Evolutionary conservation across 2,113 vertebrate genomes (phyloP), one percentile per base, ranked within the genome.

Genomic region (Syngnathus typhle): DNA sequence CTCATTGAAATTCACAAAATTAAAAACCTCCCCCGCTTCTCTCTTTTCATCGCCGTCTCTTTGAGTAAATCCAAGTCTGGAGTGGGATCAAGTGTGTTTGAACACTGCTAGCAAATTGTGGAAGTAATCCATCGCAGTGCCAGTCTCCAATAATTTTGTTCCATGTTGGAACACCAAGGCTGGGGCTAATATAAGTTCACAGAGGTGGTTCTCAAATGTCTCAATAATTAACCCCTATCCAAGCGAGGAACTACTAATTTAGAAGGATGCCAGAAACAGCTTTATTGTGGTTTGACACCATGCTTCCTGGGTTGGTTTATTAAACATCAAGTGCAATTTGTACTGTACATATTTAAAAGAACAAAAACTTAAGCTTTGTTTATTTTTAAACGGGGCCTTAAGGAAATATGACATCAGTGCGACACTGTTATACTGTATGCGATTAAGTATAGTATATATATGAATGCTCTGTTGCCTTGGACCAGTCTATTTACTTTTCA

Each of bases 141-240:
- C 73, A 71, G 60, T 72, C 61, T 43, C 12, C 2, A 36, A 73
- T 81, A 10, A 75, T 27, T 79, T 84, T 78, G 82, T 86, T 86
- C 79, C 82, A 83, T 73, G 82, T 86, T 85, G 85, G 87, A 87
- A 85, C 82, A 79, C 69, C 2, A 13, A 71, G 60, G 66, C 66
- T 39, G 38, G 65, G 6, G 36, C 56, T 70, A 18, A 3, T 63
- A 58, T 65, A 43, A 19, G 64, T 71, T 41, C 21, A 0, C 55
- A 62, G 43, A 37, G 61, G 37, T 51, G 5, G 52, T 71, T 69
- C 47, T 72, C 60, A 55, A 37, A 60, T 60, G 56, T 66, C 21
- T 38, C 18, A 5, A 32, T 3, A 32, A 32, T 11, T 27, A 19
- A n/a, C 19, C 10, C 15, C 58, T 59, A 18, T 12, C 19, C 12